Evolutionary conservation across 2,113 vertebrate genomes (phyloP), one percentile per base, ranked within the genome.

Genomic region (Ivindomyrus marchei): DNA sequence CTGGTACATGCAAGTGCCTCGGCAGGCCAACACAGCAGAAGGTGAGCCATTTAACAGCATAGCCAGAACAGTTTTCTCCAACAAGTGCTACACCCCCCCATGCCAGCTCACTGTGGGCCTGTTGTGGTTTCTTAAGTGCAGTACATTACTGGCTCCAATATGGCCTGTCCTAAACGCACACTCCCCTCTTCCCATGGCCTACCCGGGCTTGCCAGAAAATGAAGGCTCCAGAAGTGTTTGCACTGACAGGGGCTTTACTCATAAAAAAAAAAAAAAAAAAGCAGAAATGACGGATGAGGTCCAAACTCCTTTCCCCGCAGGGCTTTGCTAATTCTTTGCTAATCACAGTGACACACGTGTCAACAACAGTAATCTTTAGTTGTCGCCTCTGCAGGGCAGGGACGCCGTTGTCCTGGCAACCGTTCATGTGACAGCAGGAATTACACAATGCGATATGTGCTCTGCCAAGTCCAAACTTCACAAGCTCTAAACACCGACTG

Each of bases 141-240:
- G 52, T 89, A 91, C 95, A 95, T 94, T 89, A 94, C 90, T 77
- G 87, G 49, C 45, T 31, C 83, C 90, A 91, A 93, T 92, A 92
- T 66, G 53, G 91, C 93, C 89, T 92, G 89, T 89, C 70, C 36
- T 24, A 53, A 46, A 46, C 56, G n/a, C 31, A 24, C 50, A 58
- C 42, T 58, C 74, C 24, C 19, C 39, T 9, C 86, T 93, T 91
- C 74, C 91, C 91, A 92, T 93, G 92, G 92, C 93, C 94, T 92
- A 93, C 92, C 92, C 93, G 92, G 89, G 89, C 83, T 86, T 47
- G 47, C 85, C 74, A 87, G 27, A 90, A 89, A 90, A 66, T 50
- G 49, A 62, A 62, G 85, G 70, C 42, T 62, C 13, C 13, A 27
- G 62, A 90, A 90, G 90, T 42, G 49, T 89, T 91, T 91, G 86